Percentiles rank a stretch among this genome's conserved stretches.
phyloP scores from a whole-genome alignment of 2,888 invertebrate species.

The Plagodis dolabraria region DNA sequence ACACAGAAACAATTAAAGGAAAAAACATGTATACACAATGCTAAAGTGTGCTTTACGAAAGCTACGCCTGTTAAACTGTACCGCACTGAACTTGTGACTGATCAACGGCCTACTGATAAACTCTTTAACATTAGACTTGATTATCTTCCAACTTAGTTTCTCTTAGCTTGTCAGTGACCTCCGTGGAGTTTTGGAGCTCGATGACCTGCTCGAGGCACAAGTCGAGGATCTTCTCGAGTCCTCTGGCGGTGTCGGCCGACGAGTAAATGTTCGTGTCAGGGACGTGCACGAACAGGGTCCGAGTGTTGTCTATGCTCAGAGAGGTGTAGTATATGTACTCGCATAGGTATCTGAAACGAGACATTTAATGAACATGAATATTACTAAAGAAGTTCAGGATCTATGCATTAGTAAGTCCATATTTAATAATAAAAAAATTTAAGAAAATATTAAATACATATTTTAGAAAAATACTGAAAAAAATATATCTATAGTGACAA shows the following conservation, averaged over 20 bases:
- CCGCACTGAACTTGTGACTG: too few species aligned
- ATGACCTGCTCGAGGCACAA: conserved; percentile 62
- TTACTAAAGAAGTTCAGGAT: too few species aligned
- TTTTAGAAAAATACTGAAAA: too few species aligned
- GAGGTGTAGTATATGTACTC: conserved; percentile 93
- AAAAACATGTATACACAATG: too few species aligned
- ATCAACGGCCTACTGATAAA: neutral
- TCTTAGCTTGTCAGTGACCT: conserved; percentile 42
- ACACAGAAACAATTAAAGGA: too few species aligned
- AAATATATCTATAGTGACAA: too few species aligned
- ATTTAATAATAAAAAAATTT: too few species aligned
- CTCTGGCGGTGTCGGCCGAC: conserved; percentile 83
- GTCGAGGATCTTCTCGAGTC: conserved; percentile 66
- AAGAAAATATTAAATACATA: too few species aligned
- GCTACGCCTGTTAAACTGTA: too few species aligned
- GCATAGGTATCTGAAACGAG: conserved; percentile 88
- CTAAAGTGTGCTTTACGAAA: too few species aligned
- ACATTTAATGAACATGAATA: too few species aligned
- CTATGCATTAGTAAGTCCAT: too few species aligned
- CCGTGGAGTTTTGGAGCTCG: conserved; percentile 37
- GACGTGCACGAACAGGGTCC: conserved; percentile 91
- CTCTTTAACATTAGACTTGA: conserved; percentile 5
- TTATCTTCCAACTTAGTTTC: conserved; percentile 32
- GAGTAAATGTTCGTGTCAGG: conserved; percentile 87
- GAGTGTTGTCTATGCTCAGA: conserved; percentile 84